Evolutionary conservation across 2,888 invertebrate species (phyloP), one percentile per base, ranked within the genome.

Genomic region (Scaeva pyrastri): DNA sequence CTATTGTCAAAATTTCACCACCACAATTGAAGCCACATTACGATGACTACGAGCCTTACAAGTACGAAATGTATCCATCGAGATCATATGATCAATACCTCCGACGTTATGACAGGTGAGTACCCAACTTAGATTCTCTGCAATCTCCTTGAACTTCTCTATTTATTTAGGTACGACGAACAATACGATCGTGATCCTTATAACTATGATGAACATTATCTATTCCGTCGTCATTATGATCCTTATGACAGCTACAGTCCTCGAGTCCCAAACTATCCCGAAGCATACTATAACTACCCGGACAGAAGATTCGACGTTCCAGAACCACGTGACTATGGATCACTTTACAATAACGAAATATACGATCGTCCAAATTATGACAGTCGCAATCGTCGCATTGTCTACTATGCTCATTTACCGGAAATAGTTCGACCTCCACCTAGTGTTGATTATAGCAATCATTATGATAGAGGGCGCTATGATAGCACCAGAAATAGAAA

Each of bases 371-470:
- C 91, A 89, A 72, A 11, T 11, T 84, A 87, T 41, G 75, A 76
- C 0, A 68, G 48, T 26, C 87, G 83, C 5, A 77, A 88, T 72
- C 90, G 92, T 89, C 93, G 96, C 78, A 95, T 95, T 73, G 95
- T 96, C 76, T 96, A 96, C 89, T 96, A 96, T 88, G 95, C 96
- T 0, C 95, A 95, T 90, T 91, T 96, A 36, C 96, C 96, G 11
- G 96, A 96, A 91, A 94, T 95, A 4, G 94, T 95, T 0, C 93
- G 95, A 71, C 94, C 94, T 23, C 94, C 94, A 21, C 94, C 94
- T 16, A 94, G 94, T 88, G 92, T 93, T 8, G 82, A 83, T 56
- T 82, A 88, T 6, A 94, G 94, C 77, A 89, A 90, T 73, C 88
- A 89, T 36, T 91, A 93, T 78, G 89, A 89, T 64, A 74, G 88